Base-by-base conservation (phyloP, 2,113 vertebrate species). In the Paradisaea rubra region DNA sequence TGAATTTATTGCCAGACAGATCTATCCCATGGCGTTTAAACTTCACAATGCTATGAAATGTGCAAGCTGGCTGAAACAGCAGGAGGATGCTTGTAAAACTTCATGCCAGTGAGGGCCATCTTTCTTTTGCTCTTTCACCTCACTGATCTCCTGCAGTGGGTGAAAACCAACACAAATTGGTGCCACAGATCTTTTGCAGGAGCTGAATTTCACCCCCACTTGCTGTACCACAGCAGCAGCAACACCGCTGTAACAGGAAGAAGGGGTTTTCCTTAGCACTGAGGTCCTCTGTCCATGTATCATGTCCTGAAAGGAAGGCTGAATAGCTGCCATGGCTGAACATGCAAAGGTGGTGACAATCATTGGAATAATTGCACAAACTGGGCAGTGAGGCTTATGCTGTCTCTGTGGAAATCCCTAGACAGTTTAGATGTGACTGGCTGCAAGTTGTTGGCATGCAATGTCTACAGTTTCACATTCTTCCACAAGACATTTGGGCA, bases 1-100 rank as follows among this genome's bases (percentile, higher is more conserved):
- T 92, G 77, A 84, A 95, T 96, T 97, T 95, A 95, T 78, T 83
- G 85, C 95, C 92, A 91, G 90, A 63, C 69, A 61, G 41, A 93
- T 90, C 72, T 81, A 72, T 92, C 88, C 76, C 30, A 22, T 94
- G 90, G 71, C 85, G 71, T 94, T 96, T 94, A 68, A 86, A 88
- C 78, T 85, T 89, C 85, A 70, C 44, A 53, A 53, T 77, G 59
- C 68, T 78, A 22, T 10, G 28, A 96, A 94, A 93, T 89, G 80
- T 91, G 64, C 57, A 82, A 93, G 83, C 78, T 91, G 89, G 86
- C 89, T 91, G 81, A 74, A 93, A 50, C 0, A 0, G 28, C 52
- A 68, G 56, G 45, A 93, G 64, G 73, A 59, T 66, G 79, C 80
- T 93, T 85, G 52, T 88, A 92, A 88, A 96, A 90, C 81, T 73